Percentiles rank a stretch among this genome's conserved stretches.
Conservation (phyloP, 2,797 vertebrate species). For the Notoglanidium macrostoma region DNA sequence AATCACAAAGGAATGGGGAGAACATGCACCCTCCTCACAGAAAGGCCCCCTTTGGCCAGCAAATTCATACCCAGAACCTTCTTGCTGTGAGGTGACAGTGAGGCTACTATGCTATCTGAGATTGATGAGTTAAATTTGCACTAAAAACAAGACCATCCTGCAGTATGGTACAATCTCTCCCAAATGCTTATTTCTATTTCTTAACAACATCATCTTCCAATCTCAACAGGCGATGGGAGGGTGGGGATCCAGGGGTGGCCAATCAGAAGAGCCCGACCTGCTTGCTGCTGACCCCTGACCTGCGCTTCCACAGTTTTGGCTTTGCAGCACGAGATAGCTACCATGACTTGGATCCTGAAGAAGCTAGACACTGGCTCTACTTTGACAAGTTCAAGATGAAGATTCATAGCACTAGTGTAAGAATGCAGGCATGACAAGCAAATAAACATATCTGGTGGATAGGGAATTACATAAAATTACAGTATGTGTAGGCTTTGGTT, state of each 20-base stretch:
- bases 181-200: not conserved
- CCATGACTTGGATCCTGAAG: slow-evolving; percentile 92
- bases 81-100: too few relatives aligned
- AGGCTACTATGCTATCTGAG: too few relatives aligned
- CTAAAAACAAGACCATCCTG: too few relatives aligned
- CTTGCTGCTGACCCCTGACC: slow-evolving; percentile 88
- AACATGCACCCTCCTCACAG: too few relatives aligned
- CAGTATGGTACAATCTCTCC: not conserved
- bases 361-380: slow-evolving; percentile 92
- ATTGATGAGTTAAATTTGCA: not conserved
- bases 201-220: slow-evolving; percentile 6
- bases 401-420: slow-evolving; percentile 91
- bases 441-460: not conserved
- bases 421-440: slow-evolving; percentile 21
- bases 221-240: slow-evolving; percentile 88
- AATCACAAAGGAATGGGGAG: too few relatives aligned
- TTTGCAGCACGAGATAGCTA: slow-evolving; percentile 91
- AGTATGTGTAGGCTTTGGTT: not conserved
- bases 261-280: slow-evolving; percentile 97
- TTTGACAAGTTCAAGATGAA: slow-evolving; percentile 99
- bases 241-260: slow-evolving; percentile 92
- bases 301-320: slow-evolving; percentile 92
- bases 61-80: too few relatives aligned
- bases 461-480: not conserved
- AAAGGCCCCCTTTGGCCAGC: not conserved